Conservation (phyloP, 2,797 vertebrate genomes). For the Enteromius fasciolatus region DNA sequence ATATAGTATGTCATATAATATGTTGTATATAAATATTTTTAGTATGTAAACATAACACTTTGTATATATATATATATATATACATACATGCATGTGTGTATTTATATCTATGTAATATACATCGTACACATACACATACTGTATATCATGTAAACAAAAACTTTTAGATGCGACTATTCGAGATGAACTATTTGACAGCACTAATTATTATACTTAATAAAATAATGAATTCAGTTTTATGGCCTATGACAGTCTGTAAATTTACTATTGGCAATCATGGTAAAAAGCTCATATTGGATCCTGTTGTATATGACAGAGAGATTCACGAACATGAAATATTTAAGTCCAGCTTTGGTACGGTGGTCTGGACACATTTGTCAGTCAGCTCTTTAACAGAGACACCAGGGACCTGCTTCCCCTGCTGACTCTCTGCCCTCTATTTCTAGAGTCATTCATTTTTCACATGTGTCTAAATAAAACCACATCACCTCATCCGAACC, state of each 20-base stretch:
- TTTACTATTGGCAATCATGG: not conserved
- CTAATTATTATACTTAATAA: not conserved
- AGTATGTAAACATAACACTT: no score
- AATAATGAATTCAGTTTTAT: not conserved
- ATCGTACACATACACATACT: no score
- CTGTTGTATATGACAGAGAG: slow-evolving; percentile 19
- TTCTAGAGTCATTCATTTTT: slow-evolving; percentile 69
- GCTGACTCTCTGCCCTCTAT: slow-evolving; percentile 50
- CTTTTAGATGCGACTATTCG: no score
- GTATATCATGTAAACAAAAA: no score
- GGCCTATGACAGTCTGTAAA: not conserved
- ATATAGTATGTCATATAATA: no score
- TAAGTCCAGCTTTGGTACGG: not conserved
- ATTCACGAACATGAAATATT: slow-evolving; percentile 55
- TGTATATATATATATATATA: no score
- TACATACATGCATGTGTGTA: no score
- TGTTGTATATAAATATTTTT: no score
- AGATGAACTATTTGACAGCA: no score
- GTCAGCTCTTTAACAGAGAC: slow-evolving; percentile 36
- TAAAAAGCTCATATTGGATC: not conserved
- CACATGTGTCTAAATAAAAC: slow-evolving; percentile 68
- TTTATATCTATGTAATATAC: no score
- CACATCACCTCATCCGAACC: slow-evolving; percentile 45
- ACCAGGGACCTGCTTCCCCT: slow-evolving; percentile 21
- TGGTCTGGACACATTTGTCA: slow-evolving; percentile 20